A percentile compares a stretch with the other conserved stretches of the same genome.
Conservation (phyloP, 1,140 invertebrate species). For the silkworm (Bombyx mori) region ASM3026992v2 NC_085109.1:3351501-3352000, state of each 20-base stretch:
- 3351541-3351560: conserved; percentile 95
- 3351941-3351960: conserved; percentile 15
- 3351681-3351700: conserved; percentile 98
- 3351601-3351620: conserved; percentile 82
- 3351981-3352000: too few species aligned
- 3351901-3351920: conserved; percentile 10
- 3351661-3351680: conserved; percentile 98
- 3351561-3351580: conserved; percentile 99
- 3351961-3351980: conserved; percentile 6
- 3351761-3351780: conserved; percentile 38
- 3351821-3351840: background rate
- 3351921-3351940: background rate
- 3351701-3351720: conserved; percentile 98
- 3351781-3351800: background rate
- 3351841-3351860: conserved; percentile 60
- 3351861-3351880: conserved; percentile 45
- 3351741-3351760: conserved; percentile 60
- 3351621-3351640: conserved; percentile 96
- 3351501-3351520: too few species aligned
- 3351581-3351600: conserved; percentile 90
- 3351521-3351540: background rate
- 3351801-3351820: too few species aligned
- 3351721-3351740: conserved; percentile 72
- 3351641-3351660: conserved; percentile 99
- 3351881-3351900: conserved; percentile 14